A percentile compares a stretch with the other conserved stretches of the same genome.
These are phyloP conservation scores for Ciconia boyciana DNA, from an alignment of 2,113 vertebrate species.

Conservation along the genomic window DNA sequence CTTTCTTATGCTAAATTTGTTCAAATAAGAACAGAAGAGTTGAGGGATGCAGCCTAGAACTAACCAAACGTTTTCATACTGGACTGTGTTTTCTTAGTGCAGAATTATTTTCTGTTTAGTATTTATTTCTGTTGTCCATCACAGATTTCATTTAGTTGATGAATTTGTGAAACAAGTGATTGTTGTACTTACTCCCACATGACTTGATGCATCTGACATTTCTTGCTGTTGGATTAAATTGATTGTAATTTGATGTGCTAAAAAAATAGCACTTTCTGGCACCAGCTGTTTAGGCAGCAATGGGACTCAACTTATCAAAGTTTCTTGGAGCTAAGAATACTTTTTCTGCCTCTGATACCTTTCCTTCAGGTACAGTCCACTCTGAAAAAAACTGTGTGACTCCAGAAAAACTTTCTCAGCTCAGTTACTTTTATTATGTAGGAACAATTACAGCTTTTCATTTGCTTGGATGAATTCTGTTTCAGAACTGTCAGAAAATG, in stretches of 20 bases:
- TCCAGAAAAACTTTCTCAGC: neutral
- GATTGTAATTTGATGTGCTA: neutral
- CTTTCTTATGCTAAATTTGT: neutral
- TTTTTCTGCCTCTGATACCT: neutral
- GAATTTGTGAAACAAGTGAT: neutral
- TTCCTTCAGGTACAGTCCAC: neutral
- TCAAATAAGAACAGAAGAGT: neutral
- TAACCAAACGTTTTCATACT: neutral
- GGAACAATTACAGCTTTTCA: neutral
- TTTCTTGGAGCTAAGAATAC: neutral
- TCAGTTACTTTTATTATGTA: neutral
- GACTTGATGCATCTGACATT: neutral
- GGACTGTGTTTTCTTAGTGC: neutral
- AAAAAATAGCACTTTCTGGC: neutral
- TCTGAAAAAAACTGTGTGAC: neutral
- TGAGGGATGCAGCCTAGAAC: neutral
- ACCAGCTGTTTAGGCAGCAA: neutral
- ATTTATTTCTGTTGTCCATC: neutral
- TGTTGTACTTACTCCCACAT: neutral
- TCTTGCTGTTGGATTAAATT: neutral
- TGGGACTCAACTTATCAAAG: neutral
- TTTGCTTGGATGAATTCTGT: neutral
- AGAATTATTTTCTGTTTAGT: neutral
- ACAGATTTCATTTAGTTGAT: neutral
- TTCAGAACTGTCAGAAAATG: slow-evolving; percentile 8